Base-by-base conservation (phyloP, 2,888 invertebrate species). In the Drosophila siamana region DNA sequence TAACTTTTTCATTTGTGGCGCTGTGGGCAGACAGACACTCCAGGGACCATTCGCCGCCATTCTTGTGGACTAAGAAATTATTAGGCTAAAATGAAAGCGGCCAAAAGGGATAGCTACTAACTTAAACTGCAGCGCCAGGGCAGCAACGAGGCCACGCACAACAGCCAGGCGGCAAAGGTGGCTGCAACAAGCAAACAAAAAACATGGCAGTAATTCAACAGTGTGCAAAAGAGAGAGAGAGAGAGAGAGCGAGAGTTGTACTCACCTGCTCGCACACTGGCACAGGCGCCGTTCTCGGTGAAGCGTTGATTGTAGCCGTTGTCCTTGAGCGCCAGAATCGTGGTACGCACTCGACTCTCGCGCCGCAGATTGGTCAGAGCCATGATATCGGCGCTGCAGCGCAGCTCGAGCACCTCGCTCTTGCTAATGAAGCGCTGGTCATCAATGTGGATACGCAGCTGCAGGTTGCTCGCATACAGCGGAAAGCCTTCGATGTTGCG, bases 301-400 rank as follows among this genome's bases (percentile, higher is more conserved):
- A 92, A 86, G 30, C 92, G 90, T 79, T 92, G 92, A 84, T 92
- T 92, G 74, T 83, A 88, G 72, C 92, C 90, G 65, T 90, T 91
- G 65, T 92, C 91, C 68, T 89, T 89, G 33, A 90, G 79, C 56
- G 92, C 91, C 71, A 91, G 80, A 56, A 92, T 90, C 51, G 89
- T 90, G 69, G 91, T 90, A 55, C 89, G 88, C 44, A 90, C 85
- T 33, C 80, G 86, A 43, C 83, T 88, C 70, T 90, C 89, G n/a
- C 91, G 90, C 33, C 89, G 80, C 64, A 88, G 84, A 44, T 83
- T 86, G 38, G 88, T 80, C 57, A 91, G 74, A 24, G 82, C 89
- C 86, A 91, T 88, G 62, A 92, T 91, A 68, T 91, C 91, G 28
- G 92, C 88, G 19, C 78, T 83, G 78, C 92, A 92, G 69, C 91